Evolutionary conservation across 2,113 vertebrate species (phyloP).

Genomic region (Odocoileus virginianus): DNA sequence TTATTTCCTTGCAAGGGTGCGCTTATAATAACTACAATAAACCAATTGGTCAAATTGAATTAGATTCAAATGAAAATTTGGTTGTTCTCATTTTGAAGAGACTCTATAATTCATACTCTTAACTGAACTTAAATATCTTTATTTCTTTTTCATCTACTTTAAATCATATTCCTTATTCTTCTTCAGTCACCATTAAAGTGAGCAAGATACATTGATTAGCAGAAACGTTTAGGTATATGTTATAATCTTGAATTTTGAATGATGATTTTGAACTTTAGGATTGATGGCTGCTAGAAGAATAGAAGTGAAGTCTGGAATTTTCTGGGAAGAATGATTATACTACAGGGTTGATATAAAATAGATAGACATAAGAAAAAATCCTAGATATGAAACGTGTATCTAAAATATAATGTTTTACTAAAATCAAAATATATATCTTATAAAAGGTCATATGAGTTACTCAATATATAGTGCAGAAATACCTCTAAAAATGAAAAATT

Average conservation of each 20-base stretch:
- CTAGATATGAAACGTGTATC: neutral
- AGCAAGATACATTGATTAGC: neutral
- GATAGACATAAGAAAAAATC: neutral
- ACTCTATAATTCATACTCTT: neutral
- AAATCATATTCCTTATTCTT: neutral
- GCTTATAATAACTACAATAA: neutral
- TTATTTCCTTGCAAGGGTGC: neutral
- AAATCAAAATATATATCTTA: neutral
- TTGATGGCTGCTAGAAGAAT: neutral
- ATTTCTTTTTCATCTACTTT: neutral
- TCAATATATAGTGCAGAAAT: neutral
- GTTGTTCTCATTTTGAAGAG: neutral
- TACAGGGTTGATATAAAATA: neutral
- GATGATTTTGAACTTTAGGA: conserved; percentile 4
- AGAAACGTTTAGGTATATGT: neutral
- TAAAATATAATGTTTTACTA: neutral
- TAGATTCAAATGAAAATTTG: neutral
- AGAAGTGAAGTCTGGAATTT: neutral
- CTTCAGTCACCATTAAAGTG: neutral
- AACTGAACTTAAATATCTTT: neutral
- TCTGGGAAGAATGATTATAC: neutral
- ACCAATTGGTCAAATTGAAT: neutral
- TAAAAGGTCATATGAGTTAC: neutral
- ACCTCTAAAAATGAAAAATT: neutral
- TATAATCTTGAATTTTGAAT: neutral